phyloP scores from a whole-genome alignment of 2,888 invertebrate genomes.

The Zhuqinia jingwanae region DNA sequence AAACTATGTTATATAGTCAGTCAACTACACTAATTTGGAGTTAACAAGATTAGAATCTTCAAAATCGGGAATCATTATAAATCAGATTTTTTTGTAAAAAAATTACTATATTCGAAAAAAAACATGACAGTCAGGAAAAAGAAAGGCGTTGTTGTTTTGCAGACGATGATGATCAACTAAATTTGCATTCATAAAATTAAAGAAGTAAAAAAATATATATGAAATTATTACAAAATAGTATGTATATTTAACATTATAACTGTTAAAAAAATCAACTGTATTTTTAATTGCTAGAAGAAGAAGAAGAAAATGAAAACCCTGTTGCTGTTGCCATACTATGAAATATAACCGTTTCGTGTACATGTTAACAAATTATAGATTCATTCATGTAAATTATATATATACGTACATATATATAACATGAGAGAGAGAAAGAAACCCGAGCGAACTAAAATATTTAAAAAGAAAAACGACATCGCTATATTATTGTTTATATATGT shows the following conservation, averaged over 20 bases:
- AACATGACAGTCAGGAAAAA: background rate
- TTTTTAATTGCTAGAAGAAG: slow-evolving; percentile 47
- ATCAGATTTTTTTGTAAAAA: background rate
- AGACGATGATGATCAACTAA: too few species aligned
- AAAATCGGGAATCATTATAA: background rate
- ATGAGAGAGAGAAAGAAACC: too few species aligned
- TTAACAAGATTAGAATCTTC: background rate
- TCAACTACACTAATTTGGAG: background rate
- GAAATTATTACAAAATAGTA: slow-evolving; percentile 54
- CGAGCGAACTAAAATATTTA: slow-evolving; percentile 53
- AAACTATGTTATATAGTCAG: background rate
- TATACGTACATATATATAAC: background rate
- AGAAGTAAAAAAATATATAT: slow-evolving; percentile 8
- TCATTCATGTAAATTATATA: slow-evolving; percentile 32
- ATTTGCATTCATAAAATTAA: slow-evolving; percentile 33
- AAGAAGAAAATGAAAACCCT: slow-evolving; percentile 29
- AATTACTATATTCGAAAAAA: background rate
- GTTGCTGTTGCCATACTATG: slow-evolving; percentile 60
- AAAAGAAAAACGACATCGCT: slow-evolving; percentile 48
- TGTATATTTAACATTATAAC: background rate
- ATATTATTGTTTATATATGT: slow-evolving; percentile 31
- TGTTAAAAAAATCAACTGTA: slow-evolving; percentile 16
- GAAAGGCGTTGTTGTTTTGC: slow-evolving; percentile 58
- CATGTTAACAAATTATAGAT: slow-evolving; percentile 28
- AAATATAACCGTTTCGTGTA: slow-evolving; percentile 11